phyloP scores from a whole-genome alignment of 2,797 vertebrate genomes.

The Argentina silus region DNA sequence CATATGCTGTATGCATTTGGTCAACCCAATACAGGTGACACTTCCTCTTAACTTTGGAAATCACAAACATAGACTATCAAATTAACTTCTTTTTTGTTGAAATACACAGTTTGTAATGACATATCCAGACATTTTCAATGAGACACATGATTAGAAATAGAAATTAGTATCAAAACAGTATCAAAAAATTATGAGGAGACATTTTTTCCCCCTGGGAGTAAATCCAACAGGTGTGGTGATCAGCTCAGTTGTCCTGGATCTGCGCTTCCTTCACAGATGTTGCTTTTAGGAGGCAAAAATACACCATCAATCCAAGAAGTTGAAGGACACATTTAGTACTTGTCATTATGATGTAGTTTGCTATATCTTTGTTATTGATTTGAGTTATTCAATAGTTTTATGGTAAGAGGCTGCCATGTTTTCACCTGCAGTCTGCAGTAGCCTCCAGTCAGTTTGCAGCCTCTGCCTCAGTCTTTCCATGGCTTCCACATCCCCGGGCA shows the following conservation, averaged over 20 bases:
- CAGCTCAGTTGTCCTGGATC: constrained; percentile 32
- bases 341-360: background rate
- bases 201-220: background rate
- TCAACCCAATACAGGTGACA: no score
- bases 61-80: no score
- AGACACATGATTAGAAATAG: background rate
- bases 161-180: background rate
- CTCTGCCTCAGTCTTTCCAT: constrained; percentile 66
- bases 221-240: background rate
- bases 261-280: constrained; percentile 44
- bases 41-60: no score
- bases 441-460: constrained; percentile 70
- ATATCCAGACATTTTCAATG: background rate
- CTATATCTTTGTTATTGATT: background rate
- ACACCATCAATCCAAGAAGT: background rate
- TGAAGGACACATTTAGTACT: background rate
- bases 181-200: background rate
- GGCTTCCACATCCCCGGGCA: constrained; percentile 50
- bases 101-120: background rate
- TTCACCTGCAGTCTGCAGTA: constrained; percentile 69
- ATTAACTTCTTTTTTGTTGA: no score
- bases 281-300: constrained; percentile 36
- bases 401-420: background rate
- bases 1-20: no score
- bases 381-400: no score